These are phyloP conservation scores for Calliphora vicina DNA, from an alignment of 1,140 invertebrate genomes.

Conservation along the genomic window DNA sequence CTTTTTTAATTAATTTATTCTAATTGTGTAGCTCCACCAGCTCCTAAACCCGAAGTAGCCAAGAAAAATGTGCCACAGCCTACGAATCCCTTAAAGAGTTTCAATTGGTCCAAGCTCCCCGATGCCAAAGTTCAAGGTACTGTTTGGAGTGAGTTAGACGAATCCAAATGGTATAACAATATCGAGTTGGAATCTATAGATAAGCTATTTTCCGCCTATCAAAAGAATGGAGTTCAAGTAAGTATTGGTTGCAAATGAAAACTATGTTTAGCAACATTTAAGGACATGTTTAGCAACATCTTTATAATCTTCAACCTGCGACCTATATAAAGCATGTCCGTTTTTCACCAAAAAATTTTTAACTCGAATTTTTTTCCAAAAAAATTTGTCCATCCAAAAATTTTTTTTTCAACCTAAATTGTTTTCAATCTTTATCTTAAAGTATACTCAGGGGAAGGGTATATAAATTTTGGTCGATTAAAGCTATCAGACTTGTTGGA, in stretches of 20 bases:
- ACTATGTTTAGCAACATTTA: not conserved
- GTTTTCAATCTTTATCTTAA: no score
- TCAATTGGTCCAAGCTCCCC: slow-evolving; percentile 96
- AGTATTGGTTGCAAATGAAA: slow-evolving; percentile 45
- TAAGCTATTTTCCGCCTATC: slow-evolving; percentile 94
- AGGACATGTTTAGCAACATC: no score
- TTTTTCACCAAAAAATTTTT: no score
- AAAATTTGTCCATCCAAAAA: no score
- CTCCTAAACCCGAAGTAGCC: slow-evolving; percentile 66
- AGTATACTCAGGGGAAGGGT: no score
- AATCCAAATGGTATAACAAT: slow-evolving; percentile 88
- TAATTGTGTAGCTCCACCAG: slow-evolving; percentile 63
- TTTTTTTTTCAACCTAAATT: no score
- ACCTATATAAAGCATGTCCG: no score
- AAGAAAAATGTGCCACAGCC: slow-evolving; percentile 88
- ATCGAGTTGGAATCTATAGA: slow-evolving; percentile 94
- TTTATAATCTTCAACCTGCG: no score
- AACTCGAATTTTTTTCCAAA: no score
- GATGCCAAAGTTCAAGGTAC: slow-evolving; percentile 89
- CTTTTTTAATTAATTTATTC: not conserved
- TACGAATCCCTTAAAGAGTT: slow-evolving; percentile 91
- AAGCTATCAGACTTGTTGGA: no score
- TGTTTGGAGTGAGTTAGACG: slow-evolving; percentile 93
- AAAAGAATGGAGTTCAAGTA: slow-evolving; percentile 85
- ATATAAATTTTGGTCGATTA: no score